Conservation (phyloP, 1,140 invertebrate species). For the Achatina immaculata region DNA sequence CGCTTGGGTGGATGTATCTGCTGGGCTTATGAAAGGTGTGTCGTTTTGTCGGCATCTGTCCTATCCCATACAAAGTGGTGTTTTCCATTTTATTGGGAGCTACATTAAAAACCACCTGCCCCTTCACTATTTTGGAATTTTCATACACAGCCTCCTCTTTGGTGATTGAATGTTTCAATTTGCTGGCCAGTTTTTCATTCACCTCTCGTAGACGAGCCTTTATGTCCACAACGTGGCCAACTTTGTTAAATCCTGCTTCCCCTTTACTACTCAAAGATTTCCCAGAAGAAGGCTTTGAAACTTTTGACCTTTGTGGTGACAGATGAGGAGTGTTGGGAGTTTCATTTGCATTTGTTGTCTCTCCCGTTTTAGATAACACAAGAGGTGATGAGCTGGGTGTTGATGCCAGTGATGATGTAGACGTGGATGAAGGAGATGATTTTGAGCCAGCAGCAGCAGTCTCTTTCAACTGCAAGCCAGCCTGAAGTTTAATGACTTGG, state of each 20-base stretch:
- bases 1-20: slow-evolving; percentile 1
- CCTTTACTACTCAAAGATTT: not conserved
- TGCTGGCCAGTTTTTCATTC: slow-evolving; percentile 17
- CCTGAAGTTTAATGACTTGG: slow-evolving; percentile 39
- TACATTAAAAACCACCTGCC: slow-evolving; percentile 15
- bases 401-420: not conserved
- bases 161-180: not conserved
- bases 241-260: not conserved
- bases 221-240: not conserved
- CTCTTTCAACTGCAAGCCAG: slow-evolving; percentile 40
- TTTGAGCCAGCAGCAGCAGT: not conserved
- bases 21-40: not conserved
- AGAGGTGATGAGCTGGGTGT: not conserved
- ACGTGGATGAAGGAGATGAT: not conserved
- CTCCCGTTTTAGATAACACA: not conserved
- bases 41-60: not conserved
- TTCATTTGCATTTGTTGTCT: not conserved
- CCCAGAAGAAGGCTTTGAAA: not conserved
- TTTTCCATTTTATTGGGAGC: slow-evolving; percentile 8
- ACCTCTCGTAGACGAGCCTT: slow-evolving; percentile 2
- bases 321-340: not conserved
- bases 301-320: not conserved
- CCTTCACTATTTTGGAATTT: slow-evolving; percentile 13
- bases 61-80: not conserved
- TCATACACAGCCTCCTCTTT: slow-evolving; percentile 2